Evolutionary conservation across 2,888 invertebrate genomes (phyloP), one percentile per base, ranked within the genome.

Genomic region (Spialia ferax): DNA sequence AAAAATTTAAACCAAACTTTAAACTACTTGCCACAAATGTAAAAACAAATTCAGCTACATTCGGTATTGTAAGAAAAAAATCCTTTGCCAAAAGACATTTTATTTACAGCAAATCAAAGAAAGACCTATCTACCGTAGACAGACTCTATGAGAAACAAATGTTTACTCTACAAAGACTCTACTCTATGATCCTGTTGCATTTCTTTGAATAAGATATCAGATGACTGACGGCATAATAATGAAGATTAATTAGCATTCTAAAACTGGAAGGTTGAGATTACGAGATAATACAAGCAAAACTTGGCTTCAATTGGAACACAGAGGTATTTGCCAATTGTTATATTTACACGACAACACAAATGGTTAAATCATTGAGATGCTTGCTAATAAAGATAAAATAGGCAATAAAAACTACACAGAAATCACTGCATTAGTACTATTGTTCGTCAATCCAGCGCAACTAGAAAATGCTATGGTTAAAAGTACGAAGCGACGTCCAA

Each of bases 201-300:
- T 54, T 62, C 52, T 38, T 35, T 50, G 32, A 62, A 62, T 52
- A 52, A 35, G 50, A 52, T 35, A 50, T 35, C 32, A 57, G 26
- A 56, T 50, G 48, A 11, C 56, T 32, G n/a, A 50, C 20, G 26
- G 42, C 23, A 52, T 62, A 22, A 62, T 54, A 60, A 66, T 60
- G 50, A 66, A 65, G 66, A 60, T 60, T 66, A 60, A 66, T 66
- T 66, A 66, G 52, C 22, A 66, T 55, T 66, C 66, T 61, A 60
- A 60, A 66, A 61, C 60, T 66, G 66, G 60, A 66, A 66, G 60
- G 60, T 35, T 42, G 60, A 66, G 60, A 61, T 60, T 66, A 66
- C 54, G 32, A 52, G 66, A 60, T 66, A 65, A 54, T 22, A 59
- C 50, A 20, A 65, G 23, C 38, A 20, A 22, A 63, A 60, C 54